Percentiles rank a stretch among this genome's conserved stretches.
Conservation (phyloP, 2,888 invertebrate species). For the Girardia tigrina region DNA sequence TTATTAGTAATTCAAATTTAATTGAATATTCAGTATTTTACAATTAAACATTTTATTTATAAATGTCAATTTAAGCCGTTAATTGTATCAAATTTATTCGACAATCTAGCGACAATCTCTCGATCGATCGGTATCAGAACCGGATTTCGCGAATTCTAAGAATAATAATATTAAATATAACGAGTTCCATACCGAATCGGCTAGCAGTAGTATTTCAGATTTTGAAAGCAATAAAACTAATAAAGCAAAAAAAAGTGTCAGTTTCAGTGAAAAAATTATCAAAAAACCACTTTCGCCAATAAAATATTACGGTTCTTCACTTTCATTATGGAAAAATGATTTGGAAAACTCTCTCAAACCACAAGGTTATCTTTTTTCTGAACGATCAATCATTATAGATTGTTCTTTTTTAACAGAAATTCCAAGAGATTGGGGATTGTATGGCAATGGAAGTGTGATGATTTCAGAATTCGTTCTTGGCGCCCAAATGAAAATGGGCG, state of each 20-base stretch:
- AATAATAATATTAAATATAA: neutral
- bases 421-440: conserved; percentile 26
- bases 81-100: too few relatives aligned
- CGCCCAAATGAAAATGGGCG: neutral
- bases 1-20: too few relatives aligned
- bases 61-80: too few relatives aligned
- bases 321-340: conserved; percentile 7
- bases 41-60: too few relatives aligned
- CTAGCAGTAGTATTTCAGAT: neutral
- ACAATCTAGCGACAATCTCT: conserved; percentile 16
- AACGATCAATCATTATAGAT: too few relatives aligned
- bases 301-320: neutral
- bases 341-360: neutral
- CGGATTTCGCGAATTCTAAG: neutral
- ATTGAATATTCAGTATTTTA: too few relatives aligned
- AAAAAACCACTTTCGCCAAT: neutral
- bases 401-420: neutral
- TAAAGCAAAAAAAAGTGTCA: conserved; percentile 25
- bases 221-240: conserved; percentile 1
- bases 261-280: conserved; percentile 21
- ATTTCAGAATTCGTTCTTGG: conserved; percentile 4
- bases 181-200: neutral
- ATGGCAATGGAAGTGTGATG: conserved; percentile 18
- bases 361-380: neutral
- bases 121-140: conserved; percentile 8